Conservation (phyloP, 2,797 vertebrate genomes). For the Hydrocynus forskahlii region DNA sequence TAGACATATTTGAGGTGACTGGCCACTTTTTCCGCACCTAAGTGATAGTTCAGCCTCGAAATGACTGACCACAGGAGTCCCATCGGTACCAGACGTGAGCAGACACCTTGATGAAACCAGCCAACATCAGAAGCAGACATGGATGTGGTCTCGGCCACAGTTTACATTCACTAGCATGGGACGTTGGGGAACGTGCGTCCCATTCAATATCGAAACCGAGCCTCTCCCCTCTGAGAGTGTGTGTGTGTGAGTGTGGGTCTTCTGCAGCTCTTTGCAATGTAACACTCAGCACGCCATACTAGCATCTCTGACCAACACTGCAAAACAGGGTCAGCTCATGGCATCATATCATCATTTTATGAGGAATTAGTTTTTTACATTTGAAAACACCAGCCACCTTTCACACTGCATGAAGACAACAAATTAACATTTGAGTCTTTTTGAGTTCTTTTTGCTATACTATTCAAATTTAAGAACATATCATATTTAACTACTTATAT, state of each 20-base stretch:
- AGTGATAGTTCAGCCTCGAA: slow-evolving; percentile 1
- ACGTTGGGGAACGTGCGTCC: slow-evolving; percentile 22
- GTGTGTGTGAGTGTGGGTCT: neutral
- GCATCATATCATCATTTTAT: neutral
- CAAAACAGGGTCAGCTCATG: neutral
- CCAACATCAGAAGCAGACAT: neutral
- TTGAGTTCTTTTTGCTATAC: neutral
- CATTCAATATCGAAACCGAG: slow-evolving; percentile 1
- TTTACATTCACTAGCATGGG: slow-evolving; percentile 42
- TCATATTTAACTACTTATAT: neutral
- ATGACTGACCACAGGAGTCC: neutral
- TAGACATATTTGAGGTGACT: neutral
- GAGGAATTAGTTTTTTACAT: neutral
- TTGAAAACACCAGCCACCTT: neutral
- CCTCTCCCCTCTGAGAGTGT: neutral
- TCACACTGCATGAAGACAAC: neutral
- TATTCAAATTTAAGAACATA: neutral
- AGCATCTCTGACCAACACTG: no score
- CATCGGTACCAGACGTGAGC: neutral
- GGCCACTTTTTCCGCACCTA: neutral
- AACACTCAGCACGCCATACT: neutral
- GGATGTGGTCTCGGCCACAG: neutral
- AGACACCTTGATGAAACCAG: neutral
- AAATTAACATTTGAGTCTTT: neutral
- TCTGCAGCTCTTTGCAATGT: neutral